phyloP scores from a whole-genome alignment of 2,113 vertebrate species.

The Limanda limanda region DNA sequence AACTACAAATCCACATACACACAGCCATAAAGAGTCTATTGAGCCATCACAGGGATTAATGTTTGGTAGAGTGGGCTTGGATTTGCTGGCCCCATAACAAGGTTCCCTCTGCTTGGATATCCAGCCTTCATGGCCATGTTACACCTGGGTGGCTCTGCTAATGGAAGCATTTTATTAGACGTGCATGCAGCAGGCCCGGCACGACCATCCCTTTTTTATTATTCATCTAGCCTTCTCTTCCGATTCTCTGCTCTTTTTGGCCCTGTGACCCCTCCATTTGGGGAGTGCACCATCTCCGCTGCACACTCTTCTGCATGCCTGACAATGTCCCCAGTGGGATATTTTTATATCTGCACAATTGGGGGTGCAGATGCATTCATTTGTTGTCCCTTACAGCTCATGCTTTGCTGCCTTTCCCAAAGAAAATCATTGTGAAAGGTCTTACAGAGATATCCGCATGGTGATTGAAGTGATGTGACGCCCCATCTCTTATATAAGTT shows the following conservation, averaged over 20 bases:
- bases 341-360: slow-evolving; percentile 21
- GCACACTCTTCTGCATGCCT: slow-evolving; percentile 38
- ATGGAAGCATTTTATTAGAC: slow-evolving; percentile 80
- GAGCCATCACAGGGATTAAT: slow-evolving; percentile 71
- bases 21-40: slow-evolving; percentile 62
- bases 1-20: slow-evolving; percentile 47
- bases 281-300: slow-evolving; percentile 9
- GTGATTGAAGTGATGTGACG: slow-evolving; percentile 4
- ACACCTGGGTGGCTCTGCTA: slow-evolving; percentile 81
- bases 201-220: slow-evolving; percentile 61
- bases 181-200: slow-evolving; percentile 53
- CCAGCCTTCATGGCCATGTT: slow-evolving; percentile 68
- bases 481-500: slow-evolving; percentile 4
- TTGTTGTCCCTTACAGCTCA: background rate
- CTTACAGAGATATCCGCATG: slow-evolving; percentile 6
- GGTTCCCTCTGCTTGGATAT: slow-evolving; percentile 62
- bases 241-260: slow-evolving; percentile 58
- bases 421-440: slow-evolving; percentile 41
- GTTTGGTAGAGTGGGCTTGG: slow-evolving; percentile 65
- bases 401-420: slow-evolving; percentile 22
- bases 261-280: slow-evolving; percentile 59
- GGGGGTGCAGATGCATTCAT: slow-evolving; percentile 15
- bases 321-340: slow-evolving; percentile 16
- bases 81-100: slow-evolving; percentile 69
- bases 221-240: slow-evolving; percentile 63